A percentile compares a stretch with the other conserved stretches of the same genome.
These are phyloP conservation scores for Drosophila phalerata DNA, from an alignment of 2,888 invertebrate species.

Conservation along the genomic window DNA sequence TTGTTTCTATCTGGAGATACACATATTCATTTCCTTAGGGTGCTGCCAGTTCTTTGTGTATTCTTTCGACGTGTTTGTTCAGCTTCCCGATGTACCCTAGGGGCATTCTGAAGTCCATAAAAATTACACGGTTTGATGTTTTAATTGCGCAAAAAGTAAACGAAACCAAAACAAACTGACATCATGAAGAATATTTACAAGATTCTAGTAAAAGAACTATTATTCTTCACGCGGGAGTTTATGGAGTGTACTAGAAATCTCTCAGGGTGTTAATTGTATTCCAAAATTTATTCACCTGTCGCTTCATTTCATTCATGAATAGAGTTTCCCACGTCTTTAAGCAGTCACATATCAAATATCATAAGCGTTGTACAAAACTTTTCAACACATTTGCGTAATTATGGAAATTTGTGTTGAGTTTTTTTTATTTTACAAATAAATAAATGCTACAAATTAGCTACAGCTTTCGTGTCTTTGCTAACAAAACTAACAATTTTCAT, in stretches of 20 bases:
- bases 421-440: slow-evolving; percentile 31
- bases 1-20: slow-evolving; percentile 5
- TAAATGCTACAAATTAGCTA: slow-evolving; percentile 71
- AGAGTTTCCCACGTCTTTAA: slow-evolving; percentile 51
- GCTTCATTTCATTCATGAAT: slow-evolving; percentile 35
- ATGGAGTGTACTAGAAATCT: slow-evolving; percentile 2
- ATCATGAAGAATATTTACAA: slow-evolving; percentile 21
- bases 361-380: slow-evolving; percentile 43
- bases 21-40: slow-evolving; percentile 9
- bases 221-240: slow-evolving; percentile 7
- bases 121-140: slow-evolving; percentile 53
- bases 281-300: slow-evolving; percentile 37
- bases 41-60: slow-evolving; percentile 19
- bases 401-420: slow-evolving; percentile 58
- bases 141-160: slow-evolving; percentile 41
- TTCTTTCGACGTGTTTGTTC: slow-evolving; percentile 8
- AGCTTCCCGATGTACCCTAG: slow-evolving; percentile 17
- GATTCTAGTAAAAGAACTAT: slow-evolving; percentile 28
- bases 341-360: slow-evolving; percentile 51
- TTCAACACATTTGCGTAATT: slow-evolving; percentile 67
- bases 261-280: slow-evolving; percentile 35
- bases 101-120: slow-evolving; percentile 27
- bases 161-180: slow-evolving; percentile 28
- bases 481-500: slow-evolving; percentile 53
- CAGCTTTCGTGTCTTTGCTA: slow-evolving; percentile 16